Base-by-base conservation (phyloP, 2,113 vertebrate species). In the Lagopus leucura region DNA sequence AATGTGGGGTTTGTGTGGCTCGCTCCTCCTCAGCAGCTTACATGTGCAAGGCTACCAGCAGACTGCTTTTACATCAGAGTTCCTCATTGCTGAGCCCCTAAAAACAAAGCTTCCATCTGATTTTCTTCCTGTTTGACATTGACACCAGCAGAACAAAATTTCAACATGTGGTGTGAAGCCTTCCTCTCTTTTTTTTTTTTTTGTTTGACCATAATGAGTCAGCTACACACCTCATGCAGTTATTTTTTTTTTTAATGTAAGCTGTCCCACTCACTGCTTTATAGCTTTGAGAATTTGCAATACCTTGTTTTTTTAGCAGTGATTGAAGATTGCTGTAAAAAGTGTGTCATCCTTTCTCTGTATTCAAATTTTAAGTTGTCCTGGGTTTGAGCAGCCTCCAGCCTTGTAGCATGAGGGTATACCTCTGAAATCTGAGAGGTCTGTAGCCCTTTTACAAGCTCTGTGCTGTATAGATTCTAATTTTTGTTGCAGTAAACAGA, bases 181-280 rank as follows among this genome's bases (percentile, higher is more conserved):
- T 85, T 69, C 15, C 17, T 21, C 1, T 3, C 0, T 13, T 42
- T 30, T 38, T 28, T 43, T n/a, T 43, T 16, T 43, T 7, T 43
- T 15, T 55, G 36, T 77, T 58, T 20, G 15, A 55, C 66, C 60
- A 32, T 30, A 89, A 30, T 43, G 83, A 81, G 40, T 88, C 92
- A 92, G 61, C 78, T 22, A 43, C 66, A 88, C 93, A 80, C 88
- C 83, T 88, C 92, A 67, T 3, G 63, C 89, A 93, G 34, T 16
- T 54, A 8, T 54, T 54, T 47, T 65, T 54, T 54, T 81, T 71
- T 79, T 50, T 60, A 48, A 48, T 32, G 54, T 43, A 83, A 86
- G 89, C 30, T 13, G 64, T 92, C 70, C 50, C 69, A 47, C 43
- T 89, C 52, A 7, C 40, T n/a, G 20, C 38, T 94, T 70, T 74